phyloP scores from a whole-genome alignment of 2,113 vertebrate genomes.

The Ameiurus melas region DNA sequence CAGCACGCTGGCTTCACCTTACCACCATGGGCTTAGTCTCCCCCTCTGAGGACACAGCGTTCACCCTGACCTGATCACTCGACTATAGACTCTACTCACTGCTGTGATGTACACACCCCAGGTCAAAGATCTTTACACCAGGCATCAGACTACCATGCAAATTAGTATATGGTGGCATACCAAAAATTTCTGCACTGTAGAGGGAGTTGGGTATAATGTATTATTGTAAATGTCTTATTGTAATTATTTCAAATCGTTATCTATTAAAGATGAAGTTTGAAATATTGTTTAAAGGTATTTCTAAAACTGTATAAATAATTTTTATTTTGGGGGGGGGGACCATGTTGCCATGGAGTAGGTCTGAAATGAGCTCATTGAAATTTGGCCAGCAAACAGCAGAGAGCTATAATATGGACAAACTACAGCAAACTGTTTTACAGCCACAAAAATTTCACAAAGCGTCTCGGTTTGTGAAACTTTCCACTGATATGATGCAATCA shows the following conservation, averaged over 20 bases:
- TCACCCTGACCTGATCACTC: slow-evolving; percentile 21
- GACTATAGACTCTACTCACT: background rate
- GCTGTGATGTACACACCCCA: background rate
- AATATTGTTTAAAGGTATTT: too few species aligned
- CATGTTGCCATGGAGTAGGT: background rate
- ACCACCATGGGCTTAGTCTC: slow-evolving; percentile 62
- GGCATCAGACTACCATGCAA: background rate
- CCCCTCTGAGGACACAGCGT: slow-evolving; percentile 52
- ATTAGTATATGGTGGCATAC: background rate
- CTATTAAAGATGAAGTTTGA: background rate
- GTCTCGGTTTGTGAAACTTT: background rate
- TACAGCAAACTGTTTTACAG: background rate
- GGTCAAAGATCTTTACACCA: background rate
- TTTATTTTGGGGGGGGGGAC: too few species aligned
- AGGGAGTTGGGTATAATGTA: background rate
- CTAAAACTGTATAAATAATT: too few species aligned
- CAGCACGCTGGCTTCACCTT: slow-evolving; percentile 81
- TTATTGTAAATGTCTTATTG: background rate
- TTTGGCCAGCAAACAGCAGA: background rate
- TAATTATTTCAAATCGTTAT: background rate
- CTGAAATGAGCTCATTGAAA: background rate
- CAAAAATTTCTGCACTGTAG: background rate
- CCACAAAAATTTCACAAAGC: background rate
- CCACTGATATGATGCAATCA: background rate
- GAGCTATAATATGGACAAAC: background rate